phyloP scores from a whole-genome alignment of 1,140 invertebrate species.

The Drosophila aff. region DNA sequence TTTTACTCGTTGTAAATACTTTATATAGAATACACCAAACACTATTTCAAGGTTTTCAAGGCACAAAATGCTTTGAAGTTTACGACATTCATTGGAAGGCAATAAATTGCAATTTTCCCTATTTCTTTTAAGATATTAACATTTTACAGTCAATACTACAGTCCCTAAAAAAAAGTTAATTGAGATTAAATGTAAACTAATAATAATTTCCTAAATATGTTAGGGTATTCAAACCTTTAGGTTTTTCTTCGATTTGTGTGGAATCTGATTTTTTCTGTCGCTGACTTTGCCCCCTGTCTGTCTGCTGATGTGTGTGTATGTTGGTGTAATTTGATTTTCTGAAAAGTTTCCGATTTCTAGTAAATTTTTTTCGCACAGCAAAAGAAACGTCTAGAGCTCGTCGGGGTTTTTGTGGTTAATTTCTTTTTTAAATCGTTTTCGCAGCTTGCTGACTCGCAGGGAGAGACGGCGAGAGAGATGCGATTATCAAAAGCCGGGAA shows the following conservation, averaged over 20 bases:
- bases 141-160: background rate
- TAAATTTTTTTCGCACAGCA: conserved; percentile 74
- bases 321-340: conserved; percentile 82
- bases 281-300: conserved; percentile 34
- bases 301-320: conserved; percentile 35
- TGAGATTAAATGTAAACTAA: background rate
- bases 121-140: too few relatives aligned
- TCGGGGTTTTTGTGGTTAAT: conserved; percentile 81
- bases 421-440: conserved; percentile 82
- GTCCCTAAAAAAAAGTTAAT: background rate
- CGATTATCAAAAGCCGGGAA: conserved; percentile 74
- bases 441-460: conserved; percentile 35
- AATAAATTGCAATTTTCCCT: too few relatives aligned
- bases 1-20: too few relatives aligned
- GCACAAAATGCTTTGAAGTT: too few relatives aligned
- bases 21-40: too few relatives aligned
- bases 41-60: too few relatives aligned
- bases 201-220: too few relatives aligned
- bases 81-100: too few relatives aligned
- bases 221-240: conserved; percentile 11
- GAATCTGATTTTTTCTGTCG: conserved; percentile 19
- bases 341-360: conserved; percentile 83
- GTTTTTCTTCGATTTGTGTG: background rate
- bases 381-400: conserved; percentile 63
- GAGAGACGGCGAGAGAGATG: background rate